A percentile compares a stretch with the other conserved stretches of the same genome.
These are phyloP conservation scores for Riptortus pedestris DNA, from an alignment of 1,140 invertebrate species.

Conservation along the genomic window DNA sequence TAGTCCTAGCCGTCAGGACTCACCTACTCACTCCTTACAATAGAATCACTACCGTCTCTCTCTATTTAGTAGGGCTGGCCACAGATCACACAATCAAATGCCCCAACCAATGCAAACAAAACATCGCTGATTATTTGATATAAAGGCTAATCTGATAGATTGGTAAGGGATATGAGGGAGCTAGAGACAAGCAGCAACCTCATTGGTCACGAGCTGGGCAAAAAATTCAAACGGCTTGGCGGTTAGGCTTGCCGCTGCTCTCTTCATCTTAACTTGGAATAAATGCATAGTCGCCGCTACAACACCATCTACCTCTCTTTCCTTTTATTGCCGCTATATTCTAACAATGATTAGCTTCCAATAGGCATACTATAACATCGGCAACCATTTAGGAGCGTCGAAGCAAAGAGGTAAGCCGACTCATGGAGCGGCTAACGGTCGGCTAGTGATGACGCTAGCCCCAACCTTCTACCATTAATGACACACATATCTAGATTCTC, in stretches of 20 bases:
- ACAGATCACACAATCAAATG: not conserved
- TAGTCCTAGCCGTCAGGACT: not conserved
- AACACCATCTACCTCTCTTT: no score
- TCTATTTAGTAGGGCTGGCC: not conserved
- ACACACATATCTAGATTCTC: no score
- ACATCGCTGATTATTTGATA: not conserved
- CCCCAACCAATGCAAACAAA: not conserved
- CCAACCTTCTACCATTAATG: no score
- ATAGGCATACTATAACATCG: no score
- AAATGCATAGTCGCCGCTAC: no score
- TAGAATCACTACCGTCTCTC: not conserved
- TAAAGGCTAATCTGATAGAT: not conserved
- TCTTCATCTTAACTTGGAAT: no score
- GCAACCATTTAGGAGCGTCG: no score
- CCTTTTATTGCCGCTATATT: no score
- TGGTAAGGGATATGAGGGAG: not conserved
- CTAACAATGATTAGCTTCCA: no score
- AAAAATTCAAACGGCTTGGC: constrained; percentile 12
- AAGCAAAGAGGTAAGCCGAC: no score
- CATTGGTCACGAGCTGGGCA: constrained; percentile 4
- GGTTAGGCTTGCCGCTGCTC: not conserved
- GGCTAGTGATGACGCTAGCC: no score
- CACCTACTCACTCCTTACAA: not conserved
- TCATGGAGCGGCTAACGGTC: no score
- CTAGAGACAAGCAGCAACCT: not conserved